Conservation (phyloP, 2,888 invertebrate species). For the Saturnia japonica region DNA sequence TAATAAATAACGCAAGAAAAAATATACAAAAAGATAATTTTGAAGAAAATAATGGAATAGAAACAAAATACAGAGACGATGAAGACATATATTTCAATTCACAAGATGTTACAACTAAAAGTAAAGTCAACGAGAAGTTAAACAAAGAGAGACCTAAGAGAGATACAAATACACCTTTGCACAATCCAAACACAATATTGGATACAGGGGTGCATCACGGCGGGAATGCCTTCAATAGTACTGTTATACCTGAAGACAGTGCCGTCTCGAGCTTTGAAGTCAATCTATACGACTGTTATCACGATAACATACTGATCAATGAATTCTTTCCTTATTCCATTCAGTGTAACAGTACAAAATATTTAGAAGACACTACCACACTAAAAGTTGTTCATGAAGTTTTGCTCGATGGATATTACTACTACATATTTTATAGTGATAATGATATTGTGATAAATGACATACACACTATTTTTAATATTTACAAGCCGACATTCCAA, state of each 20-base stretch:
- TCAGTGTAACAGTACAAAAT: slow-evolving; percentile 86
- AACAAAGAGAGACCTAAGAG: slow-evolving; percentile 47
- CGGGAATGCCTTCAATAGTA: slow-evolving; percentile 85
- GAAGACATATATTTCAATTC: slow-evolving; percentile 17
- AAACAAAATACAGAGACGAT: slow-evolving; percentile 18
- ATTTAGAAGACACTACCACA: slow-evolving; percentile 85
- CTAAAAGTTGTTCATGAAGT: slow-evolving; percentile 86
- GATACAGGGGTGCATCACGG: slow-evolving; percentile 90
- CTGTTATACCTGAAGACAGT: slow-evolving; percentile 80
- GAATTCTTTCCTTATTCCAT: slow-evolving; percentile 86
- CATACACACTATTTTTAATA: slow-evolving; percentile 92
- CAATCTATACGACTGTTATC: slow-evolving; percentile 88
- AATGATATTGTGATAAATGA: slow-evolving; percentile 90
- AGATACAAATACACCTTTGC: slow-evolving; percentile 57
- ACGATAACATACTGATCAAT: slow-evolving; percentile 87
- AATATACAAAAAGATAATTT: slow-evolving; percentile 26
- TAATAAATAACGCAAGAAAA: slow-evolving; percentile 18
- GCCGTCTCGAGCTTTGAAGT: slow-evolving; percentile 93
- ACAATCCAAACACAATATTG: slow-evolving; percentile 80
- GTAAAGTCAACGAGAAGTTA: slow-evolving; percentile 22
- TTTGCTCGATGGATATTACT: slow-evolving; percentile 90
- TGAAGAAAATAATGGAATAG: slow-evolving; percentile 19
- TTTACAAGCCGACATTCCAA: slow-evolving; percentile 91
- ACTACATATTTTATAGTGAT: slow-evolving; percentile 94
- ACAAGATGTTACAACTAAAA: slow-evolving; percentile 22